Evolutionary conservation across 2,888 invertebrate species (phyloP).

Genomic region (Aelia acuminata): DNA sequence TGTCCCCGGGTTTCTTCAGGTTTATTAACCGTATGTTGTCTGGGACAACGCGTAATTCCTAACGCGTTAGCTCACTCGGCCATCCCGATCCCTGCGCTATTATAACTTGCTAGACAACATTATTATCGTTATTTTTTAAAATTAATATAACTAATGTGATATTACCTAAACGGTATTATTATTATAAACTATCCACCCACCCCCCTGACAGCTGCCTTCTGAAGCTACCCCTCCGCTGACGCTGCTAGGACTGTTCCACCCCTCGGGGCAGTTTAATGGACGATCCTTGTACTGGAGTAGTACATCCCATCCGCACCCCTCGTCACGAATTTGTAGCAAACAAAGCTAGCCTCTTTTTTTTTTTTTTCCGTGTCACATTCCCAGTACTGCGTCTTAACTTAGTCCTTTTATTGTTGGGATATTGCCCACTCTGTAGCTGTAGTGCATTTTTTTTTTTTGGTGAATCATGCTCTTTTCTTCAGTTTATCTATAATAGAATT

Average conservation of each 20-base stretch:
- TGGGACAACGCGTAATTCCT: too few species aligned
- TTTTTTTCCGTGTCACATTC: neutral
- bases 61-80: too few species aligned
- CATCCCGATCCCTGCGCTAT: too few species aligned
- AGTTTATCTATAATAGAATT: too few species aligned
- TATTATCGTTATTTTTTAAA: too few species aligned
- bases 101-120: too few species aligned
- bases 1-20: too few species aligned
- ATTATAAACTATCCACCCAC: too few species aligned
- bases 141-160: neutral
- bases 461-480: slow-evolving; percentile 21
- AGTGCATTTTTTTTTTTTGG: neutral
- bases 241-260: neutral
- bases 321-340: slow-evolving; percentile 39
- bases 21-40: too few species aligned
- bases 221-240: neutral
- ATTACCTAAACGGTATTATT: neutral
- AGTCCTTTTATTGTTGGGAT: slow-evolving; percentile 8
- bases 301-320: neutral
- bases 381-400: neutral
- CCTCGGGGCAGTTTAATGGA: slow-evolving; percentile 15
- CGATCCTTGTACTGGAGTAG: slow-evolving; percentile 21
- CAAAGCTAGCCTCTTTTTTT: neutral
- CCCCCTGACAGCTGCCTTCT: neutral
- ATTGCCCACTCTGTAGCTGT: neutral